A percentile compares a stretch with the other conserved stretches of the same genome.
Evolutionary conservation across 2,888 invertebrate species (phyloP).

Genomic region (Heliconius cydno): DNA sequence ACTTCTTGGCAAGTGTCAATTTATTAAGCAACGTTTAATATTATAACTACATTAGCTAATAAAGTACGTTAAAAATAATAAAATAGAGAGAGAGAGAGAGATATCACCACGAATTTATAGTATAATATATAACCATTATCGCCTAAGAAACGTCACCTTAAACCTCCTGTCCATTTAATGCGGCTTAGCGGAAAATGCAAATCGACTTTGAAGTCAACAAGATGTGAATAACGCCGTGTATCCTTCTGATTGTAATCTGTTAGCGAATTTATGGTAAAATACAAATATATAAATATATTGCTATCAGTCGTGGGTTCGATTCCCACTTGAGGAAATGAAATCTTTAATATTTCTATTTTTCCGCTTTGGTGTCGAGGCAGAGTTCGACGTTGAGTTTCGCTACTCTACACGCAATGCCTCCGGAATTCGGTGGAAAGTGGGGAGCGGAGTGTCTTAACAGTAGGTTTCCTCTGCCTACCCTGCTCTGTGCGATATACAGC

Average conservation of each 20-base stretch:
- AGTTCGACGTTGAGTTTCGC: too few relatives aligned
- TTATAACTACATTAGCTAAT: background rate
- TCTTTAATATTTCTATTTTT: too few relatives aligned
- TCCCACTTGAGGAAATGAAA: too few relatives aligned
- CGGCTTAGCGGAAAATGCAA: conserved; percentile 45
- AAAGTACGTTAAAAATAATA: conserved; percentile 8
- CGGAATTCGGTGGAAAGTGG: too few relatives aligned
- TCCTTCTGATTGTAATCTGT: conserved; percentile 41
- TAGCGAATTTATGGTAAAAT: conserved; percentile 32
- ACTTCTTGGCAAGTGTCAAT: background rate
- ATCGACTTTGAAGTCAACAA: conserved; percentile 44
- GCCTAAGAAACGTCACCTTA: conserved; percentile 25
- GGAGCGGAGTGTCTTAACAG: too few relatives aligned
- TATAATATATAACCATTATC: conserved; percentile 15
- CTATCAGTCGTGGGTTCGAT: too few relatives aligned
- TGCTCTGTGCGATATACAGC: too few relatives aligned
- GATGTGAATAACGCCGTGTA: conserved; percentile 38
- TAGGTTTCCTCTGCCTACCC: too few relatives aligned
- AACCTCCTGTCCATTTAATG: conserved; percentile 32
- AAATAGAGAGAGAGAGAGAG: conserved; percentile 7
- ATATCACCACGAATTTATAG: conserved; percentile 22
- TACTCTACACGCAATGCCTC: too few relatives aligned
- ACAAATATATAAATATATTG: conserved; percentile 3
- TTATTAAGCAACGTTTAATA: background rate
- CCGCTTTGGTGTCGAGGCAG: too few relatives aligned